phyloP scores from a whole-genome alignment of 1,140 invertebrate species.

The Neodiprion fabricii region DNA sequence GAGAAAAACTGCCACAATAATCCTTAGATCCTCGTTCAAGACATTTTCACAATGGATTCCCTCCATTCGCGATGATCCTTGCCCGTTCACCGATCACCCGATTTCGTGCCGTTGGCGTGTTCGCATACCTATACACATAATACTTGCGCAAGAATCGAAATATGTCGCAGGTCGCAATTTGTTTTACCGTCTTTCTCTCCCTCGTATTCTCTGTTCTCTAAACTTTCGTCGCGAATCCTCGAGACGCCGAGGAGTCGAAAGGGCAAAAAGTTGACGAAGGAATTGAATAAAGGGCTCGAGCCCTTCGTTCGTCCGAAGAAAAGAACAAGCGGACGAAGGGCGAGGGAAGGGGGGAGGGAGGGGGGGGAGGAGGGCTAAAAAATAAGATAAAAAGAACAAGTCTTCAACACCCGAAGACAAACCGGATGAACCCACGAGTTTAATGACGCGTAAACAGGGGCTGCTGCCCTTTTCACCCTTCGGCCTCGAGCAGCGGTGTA shows the following conservation, averaged over 20 bases:
- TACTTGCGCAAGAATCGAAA: too few species aligned
- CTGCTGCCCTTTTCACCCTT: constrained; percentile 10
- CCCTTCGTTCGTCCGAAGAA: not conserved
- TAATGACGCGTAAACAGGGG: constrained; percentile 58
- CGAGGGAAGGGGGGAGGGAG: not conserved
- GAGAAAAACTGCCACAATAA: too few species aligned
- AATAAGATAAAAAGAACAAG: constrained; percentile 27
- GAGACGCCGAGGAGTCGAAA: constrained; percentile 5
- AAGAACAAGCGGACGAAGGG: constrained; percentile 11
- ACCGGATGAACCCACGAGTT: constrained; percentile 41
- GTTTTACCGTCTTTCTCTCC: too few species aligned
- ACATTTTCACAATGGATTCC: too few species aligned
- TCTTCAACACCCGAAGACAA: not conserved
- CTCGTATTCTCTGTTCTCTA: too few species aligned
- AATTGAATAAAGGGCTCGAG: constrained; percentile 5
- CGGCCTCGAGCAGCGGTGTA: constrained; percentile 22
- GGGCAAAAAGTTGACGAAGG: constrained; percentile 18
- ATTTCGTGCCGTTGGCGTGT: too few species aligned
- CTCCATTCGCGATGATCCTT: too few species aligned
- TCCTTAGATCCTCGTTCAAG: too few species aligned
- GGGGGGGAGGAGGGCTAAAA: not conserved
- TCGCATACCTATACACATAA: too few species aligned
- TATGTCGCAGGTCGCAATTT: too few species aligned
- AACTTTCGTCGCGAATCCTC: too few species aligned
- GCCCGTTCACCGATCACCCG: too few species aligned